Percentiles rank a stretch among this genome's conserved stretches.
Conservation (phyloP, 2,888 invertebrate genomes). For the Anarsia innoxiella region DNA sequence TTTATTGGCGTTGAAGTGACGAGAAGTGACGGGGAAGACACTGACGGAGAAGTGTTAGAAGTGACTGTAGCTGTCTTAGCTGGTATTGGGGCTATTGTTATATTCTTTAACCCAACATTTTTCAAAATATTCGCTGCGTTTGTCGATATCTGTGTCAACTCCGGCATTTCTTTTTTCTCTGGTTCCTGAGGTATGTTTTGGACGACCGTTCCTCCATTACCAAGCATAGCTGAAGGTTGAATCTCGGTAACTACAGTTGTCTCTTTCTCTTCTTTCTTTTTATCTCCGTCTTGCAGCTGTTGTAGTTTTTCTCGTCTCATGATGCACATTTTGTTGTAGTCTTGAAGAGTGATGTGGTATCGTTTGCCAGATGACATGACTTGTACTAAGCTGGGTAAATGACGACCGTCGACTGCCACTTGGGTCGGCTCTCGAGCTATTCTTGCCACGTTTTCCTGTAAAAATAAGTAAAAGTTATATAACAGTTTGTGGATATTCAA, state of each 20-base stretch:
- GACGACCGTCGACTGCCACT: slow-evolving; percentile 75
- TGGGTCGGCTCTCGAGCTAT: slow-evolving; percentile 67
- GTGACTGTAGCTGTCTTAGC: slow-evolving; percentile 58
- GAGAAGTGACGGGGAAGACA: slow-evolving; percentile 41
- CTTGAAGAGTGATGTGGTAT: slow-evolving; percentile 84
- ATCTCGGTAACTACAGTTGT: slow-evolving; percentile 53
- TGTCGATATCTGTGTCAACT: slow-evolving; percentile 37
- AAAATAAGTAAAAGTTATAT: neutral
- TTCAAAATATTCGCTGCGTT: slow-evolving; percentile 64
- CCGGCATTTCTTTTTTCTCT: slow-evolving; percentile 36
- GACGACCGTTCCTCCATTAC: slow-evolving; percentile 54
- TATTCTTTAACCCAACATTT: slow-evolving; percentile 66
- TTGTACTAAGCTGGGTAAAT: slow-evolving; percentile 79
- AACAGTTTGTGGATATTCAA: neutral
- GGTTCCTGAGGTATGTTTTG: slow-evolving; percentile 38
- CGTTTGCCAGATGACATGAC: slow-evolving; percentile 86
- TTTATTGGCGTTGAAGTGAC: slow-evolving; percentile 47
- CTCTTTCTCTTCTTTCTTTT: slow-evolving; percentile 29
- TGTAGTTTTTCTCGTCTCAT: slow-evolving; percentile 80
- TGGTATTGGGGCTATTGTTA: slow-evolving; percentile 65
- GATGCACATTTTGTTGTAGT: slow-evolving; percentile 87
- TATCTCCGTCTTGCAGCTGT: slow-evolving; percentile 71
- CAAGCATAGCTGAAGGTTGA: slow-evolving; percentile 50
- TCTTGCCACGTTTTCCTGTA: slow-evolving; percentile 56
- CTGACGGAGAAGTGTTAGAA: slow-evolving; percentile 37